Evolutionary conservation across 2,888 invertebrate species (phyloP), one percentile per base, ranked within the genome.

Genomic region (Platycheirus albimanus): DNA sequence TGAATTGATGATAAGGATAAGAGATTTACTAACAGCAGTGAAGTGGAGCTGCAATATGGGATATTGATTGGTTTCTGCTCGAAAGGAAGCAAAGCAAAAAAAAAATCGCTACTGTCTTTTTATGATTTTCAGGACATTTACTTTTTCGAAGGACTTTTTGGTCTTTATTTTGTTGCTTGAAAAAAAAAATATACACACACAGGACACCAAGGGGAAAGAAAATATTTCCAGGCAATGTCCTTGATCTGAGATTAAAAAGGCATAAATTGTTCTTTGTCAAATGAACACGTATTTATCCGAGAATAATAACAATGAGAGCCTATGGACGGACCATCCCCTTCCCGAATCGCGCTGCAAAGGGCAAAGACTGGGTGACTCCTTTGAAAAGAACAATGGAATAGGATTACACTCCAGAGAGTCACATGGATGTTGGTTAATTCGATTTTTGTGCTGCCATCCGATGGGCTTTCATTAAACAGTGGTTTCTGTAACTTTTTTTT

Each of bases 341-440:
- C n/a, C n/a, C n/a, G n/a, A n/a, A n/a, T n/a, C n/a, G n/a, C n/a
- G n/a, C n/a, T n/a, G n/a, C n/a, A n/a, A n/a, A n/a, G n/a, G n/a
- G n/a, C 7, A 17, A 17, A 30, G 54, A n/a, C 20, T 36, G 13
- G 51, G 38, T 30, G 30, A 56, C 58, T 72, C 49, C 49, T 52
- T 56, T 69, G 8, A 49, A 75, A 75, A 64, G 41, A 78, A 83
- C 78, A 83, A 72, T 67, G 51, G 69, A 78, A 78, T 74, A 58
- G 77, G 71, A 77, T 83, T 69, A 67, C 78, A 43, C 45, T 83
- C 28, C n/a, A 8, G 30, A 36, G 54, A 70, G 74, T 72, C 72
- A 83, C 67, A 78, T 74, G 83, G 78, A 83, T 78, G 74, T 72
- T 67, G 72, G 72, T 72, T 83, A 83, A 83, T 83, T 83, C 83